Conservation (phyloP, 1,140 invertebrate species). For the Tetragnatha versicolor region DNA sequence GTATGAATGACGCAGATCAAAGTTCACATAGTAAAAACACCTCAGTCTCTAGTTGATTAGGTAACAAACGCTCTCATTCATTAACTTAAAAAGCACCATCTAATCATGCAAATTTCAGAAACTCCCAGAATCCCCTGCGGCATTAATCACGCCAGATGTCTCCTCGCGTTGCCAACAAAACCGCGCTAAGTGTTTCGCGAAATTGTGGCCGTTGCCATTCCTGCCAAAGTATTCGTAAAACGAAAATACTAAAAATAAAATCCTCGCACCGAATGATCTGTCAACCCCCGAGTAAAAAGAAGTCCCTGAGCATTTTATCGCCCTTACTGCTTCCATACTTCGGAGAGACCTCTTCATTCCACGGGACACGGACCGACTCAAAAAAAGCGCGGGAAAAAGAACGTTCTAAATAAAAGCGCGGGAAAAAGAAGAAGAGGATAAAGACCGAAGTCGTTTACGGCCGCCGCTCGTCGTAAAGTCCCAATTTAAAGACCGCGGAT, state of each 20-base stretch:
- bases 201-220: conserved; percentile 15
- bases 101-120: no score
- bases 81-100: no score
- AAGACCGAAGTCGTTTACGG: conserved; percentile 38
- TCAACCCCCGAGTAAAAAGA: neutral
- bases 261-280: conserved; percentile 3
- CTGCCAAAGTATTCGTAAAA: conserved; percentile 21
- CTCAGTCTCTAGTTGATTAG: no score
- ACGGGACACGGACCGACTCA: neutral
- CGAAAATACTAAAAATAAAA: conserved; percentile 28
- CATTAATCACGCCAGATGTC: no score
- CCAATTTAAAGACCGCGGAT: conserved; percentile 30
- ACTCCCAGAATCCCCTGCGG: no score
- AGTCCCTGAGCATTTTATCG: neutral
- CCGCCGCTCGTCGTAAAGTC: conserved; percentile 24
- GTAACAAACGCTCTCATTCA: no score
- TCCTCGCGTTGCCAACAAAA: no score
- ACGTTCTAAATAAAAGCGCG: neutral
- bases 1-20: no score
- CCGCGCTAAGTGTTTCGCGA: neutral
- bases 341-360: conserved; percentile 13
- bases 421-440: neutral
- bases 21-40: no score
- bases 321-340: conserved; percentile 38
- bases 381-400: neutral